Base-by-base conservation (phyloP, 2,113 vertebrate species). In the Thunnus maccoyii region DNA sequence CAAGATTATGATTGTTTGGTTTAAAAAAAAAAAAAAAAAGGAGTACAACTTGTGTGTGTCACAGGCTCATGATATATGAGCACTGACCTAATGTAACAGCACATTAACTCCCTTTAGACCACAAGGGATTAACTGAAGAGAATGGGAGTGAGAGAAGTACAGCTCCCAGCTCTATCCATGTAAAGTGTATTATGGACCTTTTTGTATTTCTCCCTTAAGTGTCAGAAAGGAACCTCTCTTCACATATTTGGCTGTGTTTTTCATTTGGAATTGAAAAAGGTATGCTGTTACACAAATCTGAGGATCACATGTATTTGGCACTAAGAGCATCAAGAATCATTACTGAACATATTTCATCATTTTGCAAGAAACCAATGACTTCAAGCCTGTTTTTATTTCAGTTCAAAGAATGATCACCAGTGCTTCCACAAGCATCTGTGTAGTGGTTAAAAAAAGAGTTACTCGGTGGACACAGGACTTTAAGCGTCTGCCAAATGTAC, bases 401-500 rank as follows among this genome's bases (percentile, higher is more conserved):
- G 80, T 44, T 15, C 13, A 41, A 41, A 63, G 54, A 65, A 51
- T 44, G 57, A 72, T 66, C 55, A 41, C 27, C 46, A 4, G 62
- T 9, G 2, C 66, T 62, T 36, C 69, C 61, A 65, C 54, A 25
- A 80, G 78, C 65, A 78, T 85, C 78, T 76, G 79, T 44, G 69
- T 61, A 25, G 57, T 16, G 57, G 52, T n/a, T 13, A 60, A 32
- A 52, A 60, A 69, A 55, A 63, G 66, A 20, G 62, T 13, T 70
- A 44, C 51, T 76, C 27, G n/a, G 47, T 72, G 73, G 56, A 85
- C 76, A 75, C 60, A 3, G 20, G 72, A 52, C 57, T 25, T 44
- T 70, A 56, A 79, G 54, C 20, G 17, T 46, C 73, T 67, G 65
- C 63, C 63, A 80, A 89, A 68, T 69, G 62, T 52, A 67, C 75